Base-by-base conservation (phyloP, 2,113 vertebrate species). In the Sceloporus undulatus region DNA sequence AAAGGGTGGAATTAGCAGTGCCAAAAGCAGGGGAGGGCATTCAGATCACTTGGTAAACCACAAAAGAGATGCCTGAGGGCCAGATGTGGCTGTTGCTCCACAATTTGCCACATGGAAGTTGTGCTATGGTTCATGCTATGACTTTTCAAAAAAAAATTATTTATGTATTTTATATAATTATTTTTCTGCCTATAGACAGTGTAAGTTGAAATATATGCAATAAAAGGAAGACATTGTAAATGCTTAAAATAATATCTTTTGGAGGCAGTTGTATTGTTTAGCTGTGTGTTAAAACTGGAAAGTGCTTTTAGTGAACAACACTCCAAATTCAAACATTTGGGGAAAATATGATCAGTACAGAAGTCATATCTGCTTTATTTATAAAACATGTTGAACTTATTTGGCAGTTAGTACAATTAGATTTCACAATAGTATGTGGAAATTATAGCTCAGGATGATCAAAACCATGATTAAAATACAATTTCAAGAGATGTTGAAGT, bases 401-500 rank as follows among this genome's bases (percentile, higher is more conserved):
- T 42, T 19, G 74, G 81, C 75, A 7, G 48, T 83, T 68, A 83
- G 56, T 71, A 87, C 79, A 89, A 71, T 84, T 81, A 83, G 62
- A 74, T 62, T 3, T 78, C 59, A 0, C 0, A 86, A 38, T 0
- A 87, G 70, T 89, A 82, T 85, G 48, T 13, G 65, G 73, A 62
- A 42, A 62, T 42, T 85, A 76, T 75, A 71, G 42, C 59, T 87
- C 65, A 18, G 23, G 16, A 19, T 23, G 23, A 23, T 21, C 65
- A 66, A 66, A 65, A 66, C 19, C 19, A 66, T 66, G 19, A 2
- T 91, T 27, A 29, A 2, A 91, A 85, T 86, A 5, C 10, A 9
- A 59, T 13, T 56, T 81, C 9, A 10, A 83, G 25, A 40, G 80
- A 40, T 13, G 70, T 83, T 83, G 62, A 83, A 48, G 48, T 48